Evolutionary conservation across 37 sponge, comb jelly and placozoan species (phyloP).

Genomic region (Cliona cf. orientalis): DNA sequence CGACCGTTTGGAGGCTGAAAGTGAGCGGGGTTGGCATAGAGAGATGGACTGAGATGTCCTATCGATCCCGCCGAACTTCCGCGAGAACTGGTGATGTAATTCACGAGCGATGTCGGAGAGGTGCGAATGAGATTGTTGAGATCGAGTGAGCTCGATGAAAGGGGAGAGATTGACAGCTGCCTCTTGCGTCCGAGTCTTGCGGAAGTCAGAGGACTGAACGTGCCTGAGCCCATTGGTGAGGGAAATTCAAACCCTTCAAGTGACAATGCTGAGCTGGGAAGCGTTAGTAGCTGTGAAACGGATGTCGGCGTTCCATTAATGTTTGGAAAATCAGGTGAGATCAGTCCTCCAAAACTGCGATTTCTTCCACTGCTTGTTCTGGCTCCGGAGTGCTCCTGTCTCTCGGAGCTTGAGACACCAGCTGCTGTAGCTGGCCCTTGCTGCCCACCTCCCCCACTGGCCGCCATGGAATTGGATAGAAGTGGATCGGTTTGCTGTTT

Average conservation of each 20-base stretch:
- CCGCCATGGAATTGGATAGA: no score
- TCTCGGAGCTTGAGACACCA: background rate
- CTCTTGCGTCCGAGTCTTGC: conserved; percentile 64
- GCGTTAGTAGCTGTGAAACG: conserved; percentile 36
- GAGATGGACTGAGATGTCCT: conserved; percentile 75
- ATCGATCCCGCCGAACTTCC: conserved; percentile 62
- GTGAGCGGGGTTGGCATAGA: conserved; percentile 29
- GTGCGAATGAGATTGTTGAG: conserved; percentile 68
- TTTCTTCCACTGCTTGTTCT: background rate
- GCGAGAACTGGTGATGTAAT: conserved; percentile 55
- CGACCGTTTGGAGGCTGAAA: background rate
- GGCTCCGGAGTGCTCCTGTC: background rate
- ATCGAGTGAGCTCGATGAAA: conserved; percentile 63
- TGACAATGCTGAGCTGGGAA: conserved; percentile 39
- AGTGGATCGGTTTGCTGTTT: background rate
- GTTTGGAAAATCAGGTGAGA: conserved; percentile 52
- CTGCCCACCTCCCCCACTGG: background rate
- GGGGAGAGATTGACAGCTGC: conserved; percentile 85
- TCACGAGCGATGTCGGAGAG: conserved; percentile 72
- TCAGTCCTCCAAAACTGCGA: background rate
- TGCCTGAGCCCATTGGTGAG: conserved; percentile 52
- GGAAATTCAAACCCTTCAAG: conserved; percentile 39
- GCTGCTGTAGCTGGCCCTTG: background rate
- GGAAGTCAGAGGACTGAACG: conserved; percentile 58
- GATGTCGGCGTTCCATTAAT: conserved; percentile 34